These are phyloP conservation scores for Ceramica pisi DNA, from an alignment of 2,888 invertebrate species.

Conservation along the genomic window DNA sequence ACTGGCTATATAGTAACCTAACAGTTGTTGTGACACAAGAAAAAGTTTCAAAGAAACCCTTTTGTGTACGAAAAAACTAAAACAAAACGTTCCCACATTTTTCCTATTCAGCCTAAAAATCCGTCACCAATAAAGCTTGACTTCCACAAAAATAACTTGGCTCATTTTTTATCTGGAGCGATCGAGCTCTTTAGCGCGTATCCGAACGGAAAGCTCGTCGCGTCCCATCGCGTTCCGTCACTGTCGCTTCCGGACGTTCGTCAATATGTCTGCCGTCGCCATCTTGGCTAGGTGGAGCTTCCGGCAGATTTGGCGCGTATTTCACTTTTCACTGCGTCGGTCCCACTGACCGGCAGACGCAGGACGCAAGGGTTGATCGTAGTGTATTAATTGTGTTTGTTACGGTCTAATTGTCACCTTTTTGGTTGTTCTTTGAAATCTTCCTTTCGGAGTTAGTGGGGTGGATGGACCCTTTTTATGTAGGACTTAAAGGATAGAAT, in stretches of 20 bases:
- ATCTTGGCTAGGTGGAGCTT: conserved; percentile 69
- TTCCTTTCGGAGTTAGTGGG: conserved; percentile 54
- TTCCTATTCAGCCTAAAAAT: conserved; percentile 46
- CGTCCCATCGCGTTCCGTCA: conserved; percentile 75
- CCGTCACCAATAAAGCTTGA: conserved; percentile 54
- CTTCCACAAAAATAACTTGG: conserved; percentile 61
- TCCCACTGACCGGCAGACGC: conserved; percentile 60
- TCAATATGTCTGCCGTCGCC: conserved; percentile 75
- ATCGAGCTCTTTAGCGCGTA: conserved; percentile 64
- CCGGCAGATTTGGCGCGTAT: conserved; percentile 69
- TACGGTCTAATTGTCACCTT: conserved; percentile 65
- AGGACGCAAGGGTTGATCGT: conserved; percentile 60
- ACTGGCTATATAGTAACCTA: too few species aligned
- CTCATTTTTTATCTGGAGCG: conserved; percentile 63
- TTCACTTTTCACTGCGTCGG: conserved; percentile 72
- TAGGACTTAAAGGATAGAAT: conserved; percentile 22
- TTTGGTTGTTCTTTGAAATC: conserved; percentile 61
- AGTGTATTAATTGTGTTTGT: conserved; percentile 68
- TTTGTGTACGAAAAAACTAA: background rate
- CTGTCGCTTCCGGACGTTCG: conserved; percentile 73
- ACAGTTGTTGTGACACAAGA: background rate
- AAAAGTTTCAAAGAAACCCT: background rate
- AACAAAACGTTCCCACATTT: conserved; percentile 16
- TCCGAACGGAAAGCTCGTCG: conserved; percentile 69
- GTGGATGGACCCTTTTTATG: conserved; percentile 52